These are phyloP conservation scores for Trachymyrmex cornetzi DNA, from an alignment of 1,140 invertebrate species.

Conservation along the genomic window DNA sequence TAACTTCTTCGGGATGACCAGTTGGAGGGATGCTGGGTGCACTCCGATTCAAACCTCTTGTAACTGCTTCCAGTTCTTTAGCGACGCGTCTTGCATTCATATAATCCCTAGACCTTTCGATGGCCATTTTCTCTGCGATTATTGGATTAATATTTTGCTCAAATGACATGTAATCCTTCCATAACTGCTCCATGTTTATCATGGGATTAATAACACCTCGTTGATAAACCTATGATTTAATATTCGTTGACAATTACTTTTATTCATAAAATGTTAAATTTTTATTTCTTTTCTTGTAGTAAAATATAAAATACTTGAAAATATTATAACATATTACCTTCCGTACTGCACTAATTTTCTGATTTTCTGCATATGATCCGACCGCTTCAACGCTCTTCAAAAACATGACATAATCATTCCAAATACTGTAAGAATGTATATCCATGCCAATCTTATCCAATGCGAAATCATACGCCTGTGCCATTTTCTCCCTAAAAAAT, in stretches of 20 bases:
- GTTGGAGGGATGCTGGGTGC: conserved; percentile 97
- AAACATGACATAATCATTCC: conserved; percentile 99
- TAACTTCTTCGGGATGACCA: conserved; percentile 95
- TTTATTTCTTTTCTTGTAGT: too few species aligned
- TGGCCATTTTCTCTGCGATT: conserved; percentile 97
- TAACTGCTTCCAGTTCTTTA: conserved; percentile 98
- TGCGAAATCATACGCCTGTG: conserved; percentile 99
- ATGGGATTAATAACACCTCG: conserved; percentile 98
- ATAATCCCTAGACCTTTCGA: conserved; percentile 96
- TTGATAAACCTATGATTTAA: conserved; percentile 92
- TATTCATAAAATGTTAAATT: neutral
- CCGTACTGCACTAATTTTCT: conserved; percentile 98
- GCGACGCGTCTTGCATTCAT: conserved; percentile 99
- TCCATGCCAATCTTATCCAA: conserved; percentile 99
- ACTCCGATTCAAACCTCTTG: conserved; percentile 97
- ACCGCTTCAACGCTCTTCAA: conserved; percentile 99
- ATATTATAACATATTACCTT: conserved; percentile 89
- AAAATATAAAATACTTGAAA: neutral
- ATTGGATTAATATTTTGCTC: conserved; percentile 98
- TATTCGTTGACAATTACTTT: neutral
- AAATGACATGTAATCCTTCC: conserved; percentile 99
- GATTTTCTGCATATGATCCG: conserved; percentile 99
- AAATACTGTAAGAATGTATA: conserved; percentile 97
- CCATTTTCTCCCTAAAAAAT: conserved; percentile 97
- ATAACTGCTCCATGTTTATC: conserved; percentile 98